Evolutionary conservation across 1,140 invertebrate genomes (phyloP).

Genomic region (Ceratosolen fusciceps): DNA sequence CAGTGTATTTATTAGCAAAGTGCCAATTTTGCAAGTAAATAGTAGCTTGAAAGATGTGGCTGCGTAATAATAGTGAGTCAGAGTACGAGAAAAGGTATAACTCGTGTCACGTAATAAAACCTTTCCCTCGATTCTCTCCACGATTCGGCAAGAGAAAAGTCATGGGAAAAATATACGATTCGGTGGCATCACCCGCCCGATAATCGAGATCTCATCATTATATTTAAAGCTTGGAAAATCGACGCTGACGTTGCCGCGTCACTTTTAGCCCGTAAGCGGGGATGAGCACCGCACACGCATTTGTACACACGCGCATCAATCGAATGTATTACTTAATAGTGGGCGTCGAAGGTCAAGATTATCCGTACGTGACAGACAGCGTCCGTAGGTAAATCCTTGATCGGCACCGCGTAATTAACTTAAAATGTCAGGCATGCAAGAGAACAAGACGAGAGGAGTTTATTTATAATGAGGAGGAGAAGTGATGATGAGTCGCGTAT

Average conservation of each 20-base stretch:
- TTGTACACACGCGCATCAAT: neutral
- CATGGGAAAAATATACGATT: neutral
- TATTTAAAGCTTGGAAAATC: constrained; percentile 7
- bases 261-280: neutral
- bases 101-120: constrained; percentile 11
- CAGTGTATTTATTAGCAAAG: constrained; percentile 6
- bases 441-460: neutral
- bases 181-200: neutral
- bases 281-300: no score
- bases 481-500: neutral
- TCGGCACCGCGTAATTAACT: constrained; percentile 14
- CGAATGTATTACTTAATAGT: constrained; percentile 9
- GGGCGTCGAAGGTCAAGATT: constrained; percentile 44
- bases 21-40: constrained; percentile 28
- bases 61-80: constrained; percentile 39
- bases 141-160: constrained; percentile 29
- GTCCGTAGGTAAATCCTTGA: constrained; percentile 37
- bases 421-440: neutral
- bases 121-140: constrained; percentile 38
- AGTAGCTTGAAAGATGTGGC: neutral
- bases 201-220: constrained; percentile 9
- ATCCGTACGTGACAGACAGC: constrained; percentile 38
- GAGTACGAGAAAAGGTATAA: constrained; percentile 37
- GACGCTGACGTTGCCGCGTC: neutral
- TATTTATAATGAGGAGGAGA: neutral